Evolutionary conservation across 2,113 vertebrate species (phyloP), one percentile per base, ranked within the genome.

Genomic region (Zosterops borbonicus): DNA sequence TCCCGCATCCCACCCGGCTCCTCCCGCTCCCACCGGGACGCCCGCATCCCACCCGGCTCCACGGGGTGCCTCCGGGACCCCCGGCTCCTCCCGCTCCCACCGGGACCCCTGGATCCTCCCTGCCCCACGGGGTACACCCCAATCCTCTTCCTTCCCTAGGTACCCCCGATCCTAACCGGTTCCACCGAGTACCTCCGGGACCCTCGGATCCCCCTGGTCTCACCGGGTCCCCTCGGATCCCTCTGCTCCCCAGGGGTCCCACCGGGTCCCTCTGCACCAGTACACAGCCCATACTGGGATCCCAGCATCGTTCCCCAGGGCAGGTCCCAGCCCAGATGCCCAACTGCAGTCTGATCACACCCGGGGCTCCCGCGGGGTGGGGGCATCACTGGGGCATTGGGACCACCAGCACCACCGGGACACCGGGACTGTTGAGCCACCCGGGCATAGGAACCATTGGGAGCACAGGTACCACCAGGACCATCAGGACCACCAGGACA

Each of bases 301-400:
- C 29, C 44, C 84, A 52, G 64, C 78, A 18, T 12, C 9, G 1
- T 12, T 27, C 19, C 29, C 52, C 11, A 7, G 27, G 27, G 35
- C 33, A 68, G 37, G 20, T 81, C 14, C 14, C 58, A 31, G 35
- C 23, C 46, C 71, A 11, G 33, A 12, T 31, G 24, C 15, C 58
- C 33, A 31, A 1, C 9, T 42, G 33, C n/a, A 11, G 16, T 14
- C 23, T 1, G 3, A 6, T 12, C 18, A 5, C 14, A 37, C 15
- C 37, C 6, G 2, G 11, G 42, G 24, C 13, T 24, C 42, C 58
- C 0, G 11, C 0, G 4, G 42, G 13, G 13, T 25, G 17, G 9
- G 21, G 35, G 44, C 33, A 75, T 44, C 55, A 39, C n/a, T 6
- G 46, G 20, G 39, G 4, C 31, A 49, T 17, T 21, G 17, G 37